These are phyloP conservation scores for Encarsia formosa DNA, from an alignment of 2,888 invertebrate genomes.

Conservation along the genomic window DNA sequence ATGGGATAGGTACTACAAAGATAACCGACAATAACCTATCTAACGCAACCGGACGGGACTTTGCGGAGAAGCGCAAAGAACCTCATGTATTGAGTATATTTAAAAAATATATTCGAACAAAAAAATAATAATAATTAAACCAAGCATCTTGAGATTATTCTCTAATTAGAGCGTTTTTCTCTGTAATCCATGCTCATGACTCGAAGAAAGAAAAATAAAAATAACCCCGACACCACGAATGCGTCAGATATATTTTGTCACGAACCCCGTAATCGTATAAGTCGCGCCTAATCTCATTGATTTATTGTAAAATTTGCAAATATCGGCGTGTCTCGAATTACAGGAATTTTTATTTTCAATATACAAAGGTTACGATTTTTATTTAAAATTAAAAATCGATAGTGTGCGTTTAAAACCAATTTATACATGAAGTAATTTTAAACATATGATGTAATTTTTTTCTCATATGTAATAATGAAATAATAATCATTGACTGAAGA, in stretches of 20 bases:
- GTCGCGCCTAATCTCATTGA: conserved; percentile 3
- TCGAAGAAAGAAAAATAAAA: conserved; percentile 5
- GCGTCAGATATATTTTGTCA: conserved; percentile 29
- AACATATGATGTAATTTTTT: too few species aligned
- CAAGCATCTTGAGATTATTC: conserved; percentile 23
- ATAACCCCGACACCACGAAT: conserved; percentile 16
- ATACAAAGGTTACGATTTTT: too few species aligned
- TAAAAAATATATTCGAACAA: neutral
- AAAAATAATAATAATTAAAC: conserved; percentile 2
- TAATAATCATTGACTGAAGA: neutral
- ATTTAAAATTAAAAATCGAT: too few species aligned
- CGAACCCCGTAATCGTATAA: conserved; percentile 18
- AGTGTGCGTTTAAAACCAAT: too few species aligned
- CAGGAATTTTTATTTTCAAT: too few species aligned
- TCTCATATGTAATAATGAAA: too few species aligned
- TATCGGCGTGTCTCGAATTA: conserved; percentile 22
- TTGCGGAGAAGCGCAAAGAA: conserved; percentile 32
- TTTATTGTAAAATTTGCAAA: conserved; percentile 10
- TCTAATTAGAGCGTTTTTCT: conserved; percentile 19
- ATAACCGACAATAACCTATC: conserved; percentile 46
- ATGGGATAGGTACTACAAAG: conserved; percentile 44
- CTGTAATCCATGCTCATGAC: conserved; percentile 14
- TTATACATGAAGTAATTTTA: too few species aligned
- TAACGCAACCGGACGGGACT: conserved; percentile 41
- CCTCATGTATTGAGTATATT: conserved; percentile 9